Evolutionary conservation across 2,888 invertebrate genomes (phyloP).

Genomic region (Drosophila pegasa): DNA sequence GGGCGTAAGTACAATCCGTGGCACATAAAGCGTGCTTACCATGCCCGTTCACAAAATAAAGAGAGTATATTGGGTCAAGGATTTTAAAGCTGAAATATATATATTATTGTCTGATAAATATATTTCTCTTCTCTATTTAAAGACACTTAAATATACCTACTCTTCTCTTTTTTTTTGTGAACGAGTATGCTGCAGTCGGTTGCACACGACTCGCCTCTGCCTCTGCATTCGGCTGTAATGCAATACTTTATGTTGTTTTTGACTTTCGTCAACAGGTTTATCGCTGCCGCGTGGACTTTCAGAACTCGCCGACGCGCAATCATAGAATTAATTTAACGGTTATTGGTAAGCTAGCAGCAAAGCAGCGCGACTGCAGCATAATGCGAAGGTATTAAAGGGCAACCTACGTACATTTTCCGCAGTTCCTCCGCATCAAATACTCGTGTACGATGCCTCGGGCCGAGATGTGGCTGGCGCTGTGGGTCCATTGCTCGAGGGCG

Average conservation of each 20-base stretch:
- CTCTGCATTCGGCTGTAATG: constrained; percentile 30
- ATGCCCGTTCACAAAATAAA: not conserved
- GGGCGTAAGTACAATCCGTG: constrained; percentile 86
- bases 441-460: constrained; percentile 93
- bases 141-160: too few species aligned
- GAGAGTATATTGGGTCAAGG: not conserved
- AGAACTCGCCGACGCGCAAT: constrained; percentile 94
- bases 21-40: constrained; percentile 16
- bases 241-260: constrained; percentile 16
- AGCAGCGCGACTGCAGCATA: constrained; percentile 48
- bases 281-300: constrained; percentile 95
- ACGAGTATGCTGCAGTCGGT: constrained; percentile 1
- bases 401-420: constrained; percentile 53
- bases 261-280: constrained; percentile 86
- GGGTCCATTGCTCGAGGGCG: constrained; percentile 93
- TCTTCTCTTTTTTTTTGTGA: too few species aligned
- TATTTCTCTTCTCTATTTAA: too few species aligned
- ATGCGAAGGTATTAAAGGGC: constrained; percentile 6
- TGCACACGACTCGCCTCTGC: not conserved
- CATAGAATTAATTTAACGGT: constrained; percentile 95
- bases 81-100: too few species aligned
- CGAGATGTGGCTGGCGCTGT: constrained; percentile 91
- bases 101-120: too few species aligned
- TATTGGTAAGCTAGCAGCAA: constrained; percentile 89
- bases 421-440: constrained; percentile 95